Evolutionary conservation across 2,797 vertebrate genomes (phyloP).

Genomic region (Chaetophractus vellerosus): DNA sequence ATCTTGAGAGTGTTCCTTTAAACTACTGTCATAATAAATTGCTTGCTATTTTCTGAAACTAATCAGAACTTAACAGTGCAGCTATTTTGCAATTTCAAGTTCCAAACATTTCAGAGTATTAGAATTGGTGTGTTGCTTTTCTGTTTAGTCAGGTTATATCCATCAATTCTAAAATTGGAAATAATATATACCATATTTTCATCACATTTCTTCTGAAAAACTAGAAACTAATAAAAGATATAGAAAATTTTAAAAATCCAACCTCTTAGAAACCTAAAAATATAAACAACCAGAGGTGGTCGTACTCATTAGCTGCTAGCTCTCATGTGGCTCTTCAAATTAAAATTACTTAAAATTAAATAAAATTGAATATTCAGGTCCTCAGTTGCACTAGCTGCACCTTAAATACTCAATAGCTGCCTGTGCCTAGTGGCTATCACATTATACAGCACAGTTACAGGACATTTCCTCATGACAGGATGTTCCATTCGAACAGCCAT

Average conservation of each 20-base stretch:
- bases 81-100: background rate
- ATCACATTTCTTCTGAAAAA: background rate
- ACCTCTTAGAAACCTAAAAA: background rate
- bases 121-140: slow-evolving; percentile 26
- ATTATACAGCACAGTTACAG: background rate
- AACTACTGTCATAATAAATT: slow-evolving; percentile 18
- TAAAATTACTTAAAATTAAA: background rate
- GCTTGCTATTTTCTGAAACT: background rate
- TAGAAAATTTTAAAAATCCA: background rate
- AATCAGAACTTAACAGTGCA: slow-evolving; percentile 51
- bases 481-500: background rate
- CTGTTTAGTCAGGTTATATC: slow-evolving; percentile 50
- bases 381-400: background rate
- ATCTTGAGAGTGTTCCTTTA: slow-evolving; percentile 25
- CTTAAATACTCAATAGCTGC: background rate
- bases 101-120: background rate
- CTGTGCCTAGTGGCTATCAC: fast-evolving
- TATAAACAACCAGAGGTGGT: background rate
- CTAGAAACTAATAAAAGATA: background rate
- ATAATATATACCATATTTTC: background rate
- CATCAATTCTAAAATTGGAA: background rate
- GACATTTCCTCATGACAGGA: background rate
- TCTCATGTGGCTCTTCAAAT: background rate
- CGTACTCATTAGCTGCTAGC: background rate
- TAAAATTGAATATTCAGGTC: background rate